Percentiles rank a stretch among this genome's conserved stretches.
Evolutionary conservation across 2,113 vertebrate species (phyloP).

Genomic region (Camelus dromedarius): DNA sequence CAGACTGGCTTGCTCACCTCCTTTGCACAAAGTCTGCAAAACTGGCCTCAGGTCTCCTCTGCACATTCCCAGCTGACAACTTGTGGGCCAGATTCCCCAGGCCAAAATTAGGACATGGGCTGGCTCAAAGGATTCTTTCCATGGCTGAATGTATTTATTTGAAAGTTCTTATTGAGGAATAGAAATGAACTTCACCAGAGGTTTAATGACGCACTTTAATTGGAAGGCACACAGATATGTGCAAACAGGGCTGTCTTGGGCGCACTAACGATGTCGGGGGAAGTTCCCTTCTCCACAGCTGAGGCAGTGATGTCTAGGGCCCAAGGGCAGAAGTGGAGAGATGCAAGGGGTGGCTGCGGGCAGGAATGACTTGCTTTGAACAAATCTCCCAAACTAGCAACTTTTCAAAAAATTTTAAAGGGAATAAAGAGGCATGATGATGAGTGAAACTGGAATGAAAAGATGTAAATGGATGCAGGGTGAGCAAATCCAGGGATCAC

Average conservation of each 20-base stretch:
- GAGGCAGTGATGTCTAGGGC: neutral
- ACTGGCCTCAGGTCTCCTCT: neutral
- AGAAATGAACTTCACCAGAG: constrained; percentile 43
- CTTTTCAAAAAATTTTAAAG: constrained; percentile 1
- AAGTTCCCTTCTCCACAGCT: neutral
- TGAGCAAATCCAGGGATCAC: neutral
- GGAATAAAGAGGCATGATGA: neutral
- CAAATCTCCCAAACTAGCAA: neutral
- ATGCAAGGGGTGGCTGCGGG: no score
- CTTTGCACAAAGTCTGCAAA: neutral
- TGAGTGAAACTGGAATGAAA: constrained; percentile 4
- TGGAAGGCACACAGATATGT: constrained; percentile 28
- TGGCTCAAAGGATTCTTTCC: constrained; percentile 37
- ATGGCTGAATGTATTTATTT: constrained; percentile 10
- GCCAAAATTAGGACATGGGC: constrained; percentile 24
- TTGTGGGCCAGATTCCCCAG: neutral
- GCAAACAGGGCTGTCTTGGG: neutral
- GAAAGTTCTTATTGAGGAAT: constrained; percentile 59
- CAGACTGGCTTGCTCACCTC: neutral
- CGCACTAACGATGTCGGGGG: neutral
- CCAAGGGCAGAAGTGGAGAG: neutral
- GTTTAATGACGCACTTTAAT: constrained; percentile 30
- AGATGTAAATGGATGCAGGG: neutral
- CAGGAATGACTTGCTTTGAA: neutral
- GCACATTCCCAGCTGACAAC: neutral